These are phyloP conservation scores for Drosophila leonis DNA, from an alignment of 2,888 invertebrate species.

Conservation along the genomic window DNA sequence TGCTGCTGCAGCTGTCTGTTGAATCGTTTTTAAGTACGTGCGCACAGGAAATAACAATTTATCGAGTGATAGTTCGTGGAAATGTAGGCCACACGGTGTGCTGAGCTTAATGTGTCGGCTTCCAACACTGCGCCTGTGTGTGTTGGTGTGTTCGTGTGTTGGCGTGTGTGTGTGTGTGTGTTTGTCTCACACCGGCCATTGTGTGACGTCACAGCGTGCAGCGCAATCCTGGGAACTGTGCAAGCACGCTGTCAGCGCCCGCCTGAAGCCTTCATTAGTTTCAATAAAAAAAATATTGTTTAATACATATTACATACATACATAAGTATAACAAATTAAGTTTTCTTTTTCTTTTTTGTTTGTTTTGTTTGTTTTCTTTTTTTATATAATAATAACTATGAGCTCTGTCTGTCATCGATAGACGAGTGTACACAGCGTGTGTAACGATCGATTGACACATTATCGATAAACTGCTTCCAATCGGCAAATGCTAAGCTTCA, in stretches of 20 bases:
- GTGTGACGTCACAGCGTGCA: slow-evolving; percentile 26
- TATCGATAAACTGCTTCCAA: slow-evolving; percentile 30
- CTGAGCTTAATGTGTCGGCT: slow-evolving; percentile 49
- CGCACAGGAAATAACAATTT: slow-evolving; percentile 76
- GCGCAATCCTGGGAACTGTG: slow-evolving; percentile 15
- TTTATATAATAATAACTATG: slow-evolving; percentile 44
- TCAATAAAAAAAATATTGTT: slow-evolving; percentile 26
- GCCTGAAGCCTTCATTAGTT: slow-evolving; percentile 37
- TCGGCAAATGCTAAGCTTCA: slow-evolving; percentile 50
- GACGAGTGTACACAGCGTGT: slow-evolving; percentile 18
- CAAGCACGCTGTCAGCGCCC: slow-evolving; percentile 11
- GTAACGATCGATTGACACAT: slow-evolving; percentile 26
- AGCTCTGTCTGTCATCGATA: slow-evolving; percentile 31
- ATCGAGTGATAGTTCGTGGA: slow-evolving; percentile 45
- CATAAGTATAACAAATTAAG: slow-evolving; percentile 49
- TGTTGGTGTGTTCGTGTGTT: slow-evolving; percentile 9
- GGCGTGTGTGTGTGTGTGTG: slow-evolving; percentile 18
- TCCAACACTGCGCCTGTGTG: slow-evolving; percentile 21
- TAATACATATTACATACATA: slow-evolving; percentile 47
- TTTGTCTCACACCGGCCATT: slow-evolving; percentile 25
- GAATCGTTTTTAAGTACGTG: slow-evolving; percentile 69
- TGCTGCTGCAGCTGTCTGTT: slow-evolving; percentile 42
- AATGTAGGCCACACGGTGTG: slow-evolving; percentile 58
- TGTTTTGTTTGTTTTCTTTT: not conserved
- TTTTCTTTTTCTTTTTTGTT: slow-evolving; percentile 5